Evolutionary conservation across 2,888 invertebrate genomes (phyloP).

Genomic region (Mimas tiliae): DNA sequence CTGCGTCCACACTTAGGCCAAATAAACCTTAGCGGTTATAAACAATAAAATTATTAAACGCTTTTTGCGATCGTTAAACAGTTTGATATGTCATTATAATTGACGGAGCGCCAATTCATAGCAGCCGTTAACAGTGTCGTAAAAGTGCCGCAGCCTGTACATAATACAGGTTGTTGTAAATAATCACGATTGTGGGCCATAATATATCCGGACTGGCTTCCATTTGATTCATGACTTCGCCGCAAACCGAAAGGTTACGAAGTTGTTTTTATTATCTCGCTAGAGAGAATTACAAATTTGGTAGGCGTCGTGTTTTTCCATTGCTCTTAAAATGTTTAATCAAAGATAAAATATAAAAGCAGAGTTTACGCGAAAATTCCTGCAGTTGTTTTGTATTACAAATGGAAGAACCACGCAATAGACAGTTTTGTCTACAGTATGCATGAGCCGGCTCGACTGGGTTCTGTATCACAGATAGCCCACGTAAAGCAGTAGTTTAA

Average conservation of each 20-base stretch:
- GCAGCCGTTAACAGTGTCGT: conserved; percentile 50
- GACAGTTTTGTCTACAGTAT: no score
- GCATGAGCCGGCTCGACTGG: no score
- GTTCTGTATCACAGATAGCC: no score
- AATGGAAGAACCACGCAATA: no score
- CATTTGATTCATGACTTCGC: conserved; percentile 51
- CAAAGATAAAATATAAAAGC: neutral
- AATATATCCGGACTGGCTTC: conserved; percentile 53
- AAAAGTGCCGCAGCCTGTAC: conserved; percentile 51
- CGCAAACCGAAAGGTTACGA: conserved; percentile 20
- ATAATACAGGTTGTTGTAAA: conserved; percentile 52
- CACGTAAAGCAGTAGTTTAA: no score
- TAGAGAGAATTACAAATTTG: conserved; percentile 7
- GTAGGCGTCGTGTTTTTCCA: neutral
- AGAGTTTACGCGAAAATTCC: neutral
- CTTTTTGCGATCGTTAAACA: conserved; percentile 51
- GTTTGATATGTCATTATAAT: conserved; percentile 59
- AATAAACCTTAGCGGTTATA: conserved; percentile 25
- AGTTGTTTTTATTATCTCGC: conserved; percentile 20
- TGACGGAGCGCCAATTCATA: conserved; percentile 59
- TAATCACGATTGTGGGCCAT: conserved; percentile 62
- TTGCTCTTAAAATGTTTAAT: neutral
- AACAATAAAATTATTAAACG: conserved; percentile 44
- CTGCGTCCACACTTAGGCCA: conserved; percentile 16
- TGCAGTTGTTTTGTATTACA: no score